Evolutionary conservation across 2,888 invertebrate genomes (phyloP).

Genomic region (Ecdyonurus torrentis): DNA sequence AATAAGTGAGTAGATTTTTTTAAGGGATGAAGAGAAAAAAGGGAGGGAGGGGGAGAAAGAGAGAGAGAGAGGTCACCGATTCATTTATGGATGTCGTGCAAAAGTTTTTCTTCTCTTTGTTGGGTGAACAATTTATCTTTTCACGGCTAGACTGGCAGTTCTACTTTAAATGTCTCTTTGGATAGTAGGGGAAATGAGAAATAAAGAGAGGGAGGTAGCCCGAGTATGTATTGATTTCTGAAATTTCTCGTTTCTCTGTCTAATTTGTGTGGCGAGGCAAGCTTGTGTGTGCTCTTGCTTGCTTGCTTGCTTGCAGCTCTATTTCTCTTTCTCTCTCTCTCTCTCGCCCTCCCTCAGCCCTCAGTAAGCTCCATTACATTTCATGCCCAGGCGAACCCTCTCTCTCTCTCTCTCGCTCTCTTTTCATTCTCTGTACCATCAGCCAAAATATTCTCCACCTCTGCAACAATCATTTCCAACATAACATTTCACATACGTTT

Average conservation of each 20-base stretch:
- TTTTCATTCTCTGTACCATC: too few species aligned
- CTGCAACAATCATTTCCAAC: too few species aligned
- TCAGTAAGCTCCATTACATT: neutral
- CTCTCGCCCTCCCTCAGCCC: neutral
- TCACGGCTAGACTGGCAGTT: slow-evolving; percentile 2
- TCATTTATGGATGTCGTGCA: neutral
- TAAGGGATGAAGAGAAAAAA: too few species aligned
- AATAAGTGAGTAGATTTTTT: too few species aligned
- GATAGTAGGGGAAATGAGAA: neutral
- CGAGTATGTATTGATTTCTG: slow-evolving; percentile 1
- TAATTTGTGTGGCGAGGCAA: too few species aligned
- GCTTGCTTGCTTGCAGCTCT: neutral
- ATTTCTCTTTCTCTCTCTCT: neutral
- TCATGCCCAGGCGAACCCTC: neutral
- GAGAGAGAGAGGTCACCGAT: neutral
- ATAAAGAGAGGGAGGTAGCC: neutral
- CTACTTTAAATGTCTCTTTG: neutral
- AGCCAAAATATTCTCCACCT: too few species aligned
- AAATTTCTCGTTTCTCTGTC: neutral
- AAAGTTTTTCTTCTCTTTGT: neutral
- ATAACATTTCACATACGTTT: too few species aligned
- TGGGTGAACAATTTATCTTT: neutral
- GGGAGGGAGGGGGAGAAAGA: neutral
- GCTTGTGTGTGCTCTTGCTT: neutral
- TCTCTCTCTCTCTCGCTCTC: too few species aligned